Evolutionary conservation across 2,113 vertebrate species (phyloP).

Genomic region (Xenopus laevis): DNA sequence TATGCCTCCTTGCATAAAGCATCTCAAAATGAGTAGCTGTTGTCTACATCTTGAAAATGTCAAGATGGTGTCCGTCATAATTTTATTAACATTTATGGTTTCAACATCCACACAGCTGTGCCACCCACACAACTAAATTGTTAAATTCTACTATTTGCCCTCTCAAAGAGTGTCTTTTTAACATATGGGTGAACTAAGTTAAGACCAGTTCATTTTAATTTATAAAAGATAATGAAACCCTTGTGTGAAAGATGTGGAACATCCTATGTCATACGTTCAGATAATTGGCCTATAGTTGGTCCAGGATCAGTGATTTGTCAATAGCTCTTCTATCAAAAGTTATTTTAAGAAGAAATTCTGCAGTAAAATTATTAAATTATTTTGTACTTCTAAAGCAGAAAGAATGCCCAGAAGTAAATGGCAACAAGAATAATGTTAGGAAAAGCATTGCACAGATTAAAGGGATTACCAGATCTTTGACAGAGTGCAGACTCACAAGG

Average conservation of each 20-base stretch:
- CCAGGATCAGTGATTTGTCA: conserved; percentile 39
- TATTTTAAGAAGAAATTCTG: conserved; percentile 32
- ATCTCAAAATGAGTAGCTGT: too few species aligned
- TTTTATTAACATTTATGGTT: not conserved
- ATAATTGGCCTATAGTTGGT: conserved; percentile 35
- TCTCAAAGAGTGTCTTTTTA: not conserved
- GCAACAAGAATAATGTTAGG: conserved; percentile 33
- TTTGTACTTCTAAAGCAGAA: conserved; percentile 33
- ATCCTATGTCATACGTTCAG: conserved; percentile 43
- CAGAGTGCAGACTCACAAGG: conserved; percentile 53
- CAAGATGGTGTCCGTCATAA: too few species aligned
- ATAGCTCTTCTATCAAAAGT: conserved; percentile 51
- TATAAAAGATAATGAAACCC: too few species aligned
- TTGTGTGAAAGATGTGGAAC: not conserved
- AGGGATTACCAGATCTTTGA: conserved; percentile 52
- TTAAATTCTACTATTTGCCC: conserved; percentile 1
- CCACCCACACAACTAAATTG: not conserved
- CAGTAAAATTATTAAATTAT: conserved; percentile 40
- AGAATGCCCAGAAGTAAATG: not conserved
- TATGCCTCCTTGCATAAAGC: too few species aligned
- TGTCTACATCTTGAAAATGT: too few species aligned
- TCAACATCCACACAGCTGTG: not conserved
- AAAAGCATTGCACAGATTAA: conserved; percentile 52
- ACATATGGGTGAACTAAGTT: not conserved
- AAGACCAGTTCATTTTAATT: conserved; percentile 28